Evolutionary conservation across 2,888 invertebrate genomes (phyloP), one percentile per base, ranked within the genome.

Genomic region (Apamea epomidion): DNA sequence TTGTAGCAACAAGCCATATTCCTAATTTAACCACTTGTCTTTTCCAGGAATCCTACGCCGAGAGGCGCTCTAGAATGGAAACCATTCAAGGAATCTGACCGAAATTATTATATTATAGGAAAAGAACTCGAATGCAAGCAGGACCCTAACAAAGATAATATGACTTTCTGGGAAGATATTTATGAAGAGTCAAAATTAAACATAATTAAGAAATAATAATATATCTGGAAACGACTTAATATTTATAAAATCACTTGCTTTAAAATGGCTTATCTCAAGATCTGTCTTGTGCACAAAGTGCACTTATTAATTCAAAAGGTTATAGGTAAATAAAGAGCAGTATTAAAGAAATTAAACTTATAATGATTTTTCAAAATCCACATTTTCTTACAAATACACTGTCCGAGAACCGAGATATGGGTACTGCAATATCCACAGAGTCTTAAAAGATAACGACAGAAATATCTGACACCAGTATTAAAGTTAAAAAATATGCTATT

Each of bases 21-120:
- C 37, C 8, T 5, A 42, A 60, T n/a, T 51, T 6, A 75, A 71
- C 78, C 10, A 42, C 32, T 45, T 12, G 0, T 64, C 10, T 48
- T 48, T 95, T 95, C 94, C 94, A 97, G 97, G 74, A 94, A 94
- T 68, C 97, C 97, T 37, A 95, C 95, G n/a, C 81, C 90, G n/a
- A 84, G 83, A 54, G 90, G 90, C 62, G 29, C 78, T 25, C 87
- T 87, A 54, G 89, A 92, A 87, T 97, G 97, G 97, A 93, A 93
- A 80, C 94, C 94, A 21, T 97, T 95, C 82, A 92, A 89, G n/a
- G 93, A 95, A 67, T 84, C 87, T 1, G 92, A 94, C 81, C 91
- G 92, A 80, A 90, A 94, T 84, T 95, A 93, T 85, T 94, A 91
- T 71, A 85, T 94, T n/a, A 95, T 97, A 73, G 96, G 93, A 74